Percentiles rank a stretch among this genome's conserved stretches.
Evolutionary conservation across 1,140 invertebrate species (phyloP).

Genomic region (Hetaerina americana): DNA sequence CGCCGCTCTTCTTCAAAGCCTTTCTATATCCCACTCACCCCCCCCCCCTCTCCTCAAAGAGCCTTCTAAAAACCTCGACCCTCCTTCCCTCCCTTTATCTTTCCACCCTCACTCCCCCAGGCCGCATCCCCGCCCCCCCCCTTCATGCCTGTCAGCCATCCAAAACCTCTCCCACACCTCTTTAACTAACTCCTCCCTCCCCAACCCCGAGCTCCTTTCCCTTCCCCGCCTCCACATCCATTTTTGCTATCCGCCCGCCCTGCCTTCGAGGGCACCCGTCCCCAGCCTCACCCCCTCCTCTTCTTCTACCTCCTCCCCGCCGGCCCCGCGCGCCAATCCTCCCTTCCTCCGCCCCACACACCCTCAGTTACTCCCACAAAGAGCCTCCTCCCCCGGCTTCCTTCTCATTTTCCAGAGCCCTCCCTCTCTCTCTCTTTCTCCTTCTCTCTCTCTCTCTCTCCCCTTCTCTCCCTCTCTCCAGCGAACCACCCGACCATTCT

Average conservation of each 20-base stretch:
- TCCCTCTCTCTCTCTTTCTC: constrained; percentile 19
- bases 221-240: no score
- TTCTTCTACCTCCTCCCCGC: no score
- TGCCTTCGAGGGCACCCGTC: no score
- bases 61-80: no score
- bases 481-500: constrained; percentile 3
- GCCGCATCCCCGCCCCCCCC: background rate
- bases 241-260: no score
- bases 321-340: no score
- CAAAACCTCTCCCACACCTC: background rate
- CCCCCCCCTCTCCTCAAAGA: no score
- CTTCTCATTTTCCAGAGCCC: constrained; percentile 14
- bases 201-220: constrained; percentile 16
- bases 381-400: constrained; percentile 5
- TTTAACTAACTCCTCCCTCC: no score
- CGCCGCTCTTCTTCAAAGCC: constrained; percentile 17
- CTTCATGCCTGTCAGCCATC: constrained; percentile 12
- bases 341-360: constrained; percentile 15
- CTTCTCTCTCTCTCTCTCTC: background rate
- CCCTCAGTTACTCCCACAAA: constrained; percentile 14
- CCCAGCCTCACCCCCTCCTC: no score
- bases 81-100: no score
- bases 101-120: no score
- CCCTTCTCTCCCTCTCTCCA: constrained; percentile 16
- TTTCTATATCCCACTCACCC: no score